Percentiles rank a stretch among this genome's conserved stretches.
These are phyloP conservation scores for Drosophila ironensis DNA, from an alignment of 1,140 invertebrate genomes.

Conservation along the genomic window DNA sequence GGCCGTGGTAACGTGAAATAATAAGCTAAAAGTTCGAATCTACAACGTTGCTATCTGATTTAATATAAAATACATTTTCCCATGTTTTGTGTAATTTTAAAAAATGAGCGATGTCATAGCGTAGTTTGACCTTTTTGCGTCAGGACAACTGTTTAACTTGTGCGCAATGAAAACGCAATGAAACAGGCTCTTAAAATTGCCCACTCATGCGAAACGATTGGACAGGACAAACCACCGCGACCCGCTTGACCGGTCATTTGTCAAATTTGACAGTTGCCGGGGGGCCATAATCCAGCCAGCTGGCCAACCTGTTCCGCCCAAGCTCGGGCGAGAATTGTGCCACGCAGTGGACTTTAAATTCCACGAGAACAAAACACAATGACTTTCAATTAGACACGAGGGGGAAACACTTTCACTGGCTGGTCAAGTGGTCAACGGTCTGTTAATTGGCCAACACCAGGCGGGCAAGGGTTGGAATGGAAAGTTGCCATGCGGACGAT, in stretches of 20 bases:
- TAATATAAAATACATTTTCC: too few relatives aligned
- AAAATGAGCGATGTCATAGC: not conserved
- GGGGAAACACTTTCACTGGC: conserved; percentile 18
- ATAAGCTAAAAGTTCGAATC: conserved; percentile 21
- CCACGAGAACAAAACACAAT: conserved; percentile 44
- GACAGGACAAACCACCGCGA: conserved; percentile 19
- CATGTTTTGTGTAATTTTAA: not conserved
- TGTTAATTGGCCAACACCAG: conserved; percentile 64
- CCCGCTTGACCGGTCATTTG: conserved; percentile 56
- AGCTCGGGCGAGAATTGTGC: conserved; percentile 40
- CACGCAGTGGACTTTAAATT: conserved; percentile 27
- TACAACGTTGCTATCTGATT: too few relatives aligned
- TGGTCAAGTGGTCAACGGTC: conserved; percentile 58
- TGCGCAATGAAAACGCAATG: conserved; percentile 51
- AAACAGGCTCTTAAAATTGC: conserved; percentile 17
- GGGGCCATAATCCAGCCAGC: conserved; percentile 42
- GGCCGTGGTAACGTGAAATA: conserved; percentile 14
- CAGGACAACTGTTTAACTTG: conserved; percentile 61
- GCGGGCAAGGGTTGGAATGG: conserved; percentile 48
- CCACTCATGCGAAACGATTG: conserved; percentile 58
- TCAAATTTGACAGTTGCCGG: conserved; percentile 61
- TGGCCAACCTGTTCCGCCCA: conserved; percentile 57
- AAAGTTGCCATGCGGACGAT: conserved; percentile 33
- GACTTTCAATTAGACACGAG: conserved; percentile 71
- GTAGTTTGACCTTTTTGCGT: not conserved